These are phyloP conservation scores for Capitulum mitella DNA, from an alignment of 2,888 invertebrate genomes.

Conservation along the genomic window DNA sequence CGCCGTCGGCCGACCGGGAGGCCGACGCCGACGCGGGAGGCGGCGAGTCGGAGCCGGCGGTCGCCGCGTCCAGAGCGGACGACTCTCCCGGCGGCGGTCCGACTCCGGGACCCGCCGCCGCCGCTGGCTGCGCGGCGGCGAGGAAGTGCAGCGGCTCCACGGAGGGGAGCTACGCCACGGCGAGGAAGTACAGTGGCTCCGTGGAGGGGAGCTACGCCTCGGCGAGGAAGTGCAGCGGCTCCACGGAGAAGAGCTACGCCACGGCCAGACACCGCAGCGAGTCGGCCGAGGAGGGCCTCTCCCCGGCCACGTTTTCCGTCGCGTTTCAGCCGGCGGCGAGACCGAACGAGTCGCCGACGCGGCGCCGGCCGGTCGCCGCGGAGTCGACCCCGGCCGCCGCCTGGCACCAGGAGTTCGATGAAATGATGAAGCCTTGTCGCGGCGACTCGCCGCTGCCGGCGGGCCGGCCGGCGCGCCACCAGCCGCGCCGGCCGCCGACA, in stretches of 20 bases:
- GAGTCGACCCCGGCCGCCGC: neutral
- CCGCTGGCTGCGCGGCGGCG: too few species aligned
- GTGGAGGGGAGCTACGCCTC: neutral
- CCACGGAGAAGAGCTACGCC: neutral
- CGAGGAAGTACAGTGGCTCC: neutral
- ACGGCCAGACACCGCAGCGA: neutral
- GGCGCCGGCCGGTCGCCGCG: too few species aligned
- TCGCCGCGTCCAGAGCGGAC: too few species aligned
- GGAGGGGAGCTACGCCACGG: too few species aligned
- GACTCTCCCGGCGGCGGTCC: too few species aligned
- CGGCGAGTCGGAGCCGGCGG: too few species aligned
- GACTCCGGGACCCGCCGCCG: too few species aligned
- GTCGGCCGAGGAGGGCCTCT: too few species aligned
- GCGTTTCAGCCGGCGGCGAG: neutral
- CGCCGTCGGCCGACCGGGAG: too few species aligned
- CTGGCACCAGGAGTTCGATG: constrained; percentile 12
- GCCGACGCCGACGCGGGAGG: too few species aligned
- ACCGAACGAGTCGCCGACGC: neutral
- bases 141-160: too few species aligned
- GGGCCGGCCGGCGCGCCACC: neutral
- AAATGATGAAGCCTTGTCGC: neutral
- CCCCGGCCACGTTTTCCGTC: too few species aligned
- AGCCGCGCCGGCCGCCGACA: neutral
- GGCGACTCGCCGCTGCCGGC: neutral
- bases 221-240: neutral